These are phyloP conservation scores for Aphelocoma californica DNA, from an alignment of 2,797 vertebrate genomes.

Conservation along the genomic window DNA sequence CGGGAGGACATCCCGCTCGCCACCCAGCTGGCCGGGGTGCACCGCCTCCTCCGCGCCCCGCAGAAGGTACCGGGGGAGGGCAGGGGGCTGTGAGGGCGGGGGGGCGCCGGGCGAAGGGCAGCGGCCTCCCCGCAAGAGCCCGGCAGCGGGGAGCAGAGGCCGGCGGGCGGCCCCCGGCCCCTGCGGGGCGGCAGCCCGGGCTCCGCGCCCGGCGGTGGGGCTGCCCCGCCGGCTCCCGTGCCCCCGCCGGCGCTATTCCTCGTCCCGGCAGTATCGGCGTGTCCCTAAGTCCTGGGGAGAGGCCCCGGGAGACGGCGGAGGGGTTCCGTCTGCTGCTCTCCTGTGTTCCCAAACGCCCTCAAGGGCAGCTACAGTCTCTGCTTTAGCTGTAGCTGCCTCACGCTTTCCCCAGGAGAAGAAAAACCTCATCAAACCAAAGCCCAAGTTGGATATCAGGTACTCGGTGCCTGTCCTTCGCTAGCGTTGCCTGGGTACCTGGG, in stretches of 20 bases:
- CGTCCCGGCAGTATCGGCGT: neutral
- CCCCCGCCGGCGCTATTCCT: neutral
- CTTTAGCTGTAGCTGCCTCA: neutral
- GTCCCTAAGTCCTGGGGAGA: neutral
- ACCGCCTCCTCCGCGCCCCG: slow-evolving; percentile 88
- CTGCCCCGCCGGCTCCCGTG: neutral
- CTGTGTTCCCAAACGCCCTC: neutral
- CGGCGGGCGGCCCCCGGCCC: neutral
- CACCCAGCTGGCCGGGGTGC: slow-evolving; percentile 88
- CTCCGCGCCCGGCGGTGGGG: neutral
- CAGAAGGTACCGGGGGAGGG: slow-evolving; percentile 81
- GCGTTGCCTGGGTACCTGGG: neutral
- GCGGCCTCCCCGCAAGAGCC: neutral
- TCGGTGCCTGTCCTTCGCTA: neutral
- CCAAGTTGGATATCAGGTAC: neutral
- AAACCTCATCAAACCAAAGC: neutral
- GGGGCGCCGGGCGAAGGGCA: neutral
- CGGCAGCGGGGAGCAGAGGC: neutral
- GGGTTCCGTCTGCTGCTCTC: neutral
- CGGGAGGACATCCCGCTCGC: slow-evolving; percentile 87
- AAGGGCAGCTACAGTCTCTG: slow-evolving; percentile 16
- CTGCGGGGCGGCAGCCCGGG: neutral
- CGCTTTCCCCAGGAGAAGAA: neutral
- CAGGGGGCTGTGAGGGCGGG: neutral
- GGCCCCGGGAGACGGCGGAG: neutral